phyloP scores from a whole-genome alignment of 2,888 invertebrate species.

The Belgica antarctica region DNA sequence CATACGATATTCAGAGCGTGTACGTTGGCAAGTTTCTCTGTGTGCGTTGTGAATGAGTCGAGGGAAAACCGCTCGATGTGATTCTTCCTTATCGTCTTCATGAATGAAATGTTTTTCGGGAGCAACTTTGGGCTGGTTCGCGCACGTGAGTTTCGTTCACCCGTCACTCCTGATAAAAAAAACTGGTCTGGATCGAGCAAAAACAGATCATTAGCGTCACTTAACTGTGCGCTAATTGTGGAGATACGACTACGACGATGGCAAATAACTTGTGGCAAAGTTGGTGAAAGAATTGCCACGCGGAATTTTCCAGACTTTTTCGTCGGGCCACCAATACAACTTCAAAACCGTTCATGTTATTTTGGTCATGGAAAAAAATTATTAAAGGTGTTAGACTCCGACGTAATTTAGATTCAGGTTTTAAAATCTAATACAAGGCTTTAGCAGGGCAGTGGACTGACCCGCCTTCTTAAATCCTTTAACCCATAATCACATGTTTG shows the following conservation, averaged over 20 bases:
- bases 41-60: constrained; percentile 16
- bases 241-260: not conserved
- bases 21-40: not conserved
- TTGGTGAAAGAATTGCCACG: constrained; percentile 11
- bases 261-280: constrained; percentile 4
- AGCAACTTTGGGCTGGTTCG: not conserved
- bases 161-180: not conserved
- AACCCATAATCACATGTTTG: too few species aligned
- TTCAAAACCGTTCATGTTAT: too few species aligned
- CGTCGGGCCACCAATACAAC: not conserved
- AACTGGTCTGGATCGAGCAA: not conserved
- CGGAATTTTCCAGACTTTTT: not conserved
- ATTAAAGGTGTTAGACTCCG: too few species aligned
- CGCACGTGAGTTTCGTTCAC: not conserved
- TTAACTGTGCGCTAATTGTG: too few species aligned
- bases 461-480: too few species aligned
- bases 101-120: constrained; percentile 10
- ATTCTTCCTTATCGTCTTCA: constrained; percentile 1
- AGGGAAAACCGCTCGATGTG: not conserved
- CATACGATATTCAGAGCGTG: constrained; percentile 13
- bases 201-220: not conserved
- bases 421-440: too few species aligned
- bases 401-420: too few species aligned
- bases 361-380: too few species aligned
- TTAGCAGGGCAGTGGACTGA: too few species aligned